These are phyloP conservation scores for Cygnus atratus DNA, from an alignment of 2,113 vertebrate species.

Conservation along the genomic window DNA sequence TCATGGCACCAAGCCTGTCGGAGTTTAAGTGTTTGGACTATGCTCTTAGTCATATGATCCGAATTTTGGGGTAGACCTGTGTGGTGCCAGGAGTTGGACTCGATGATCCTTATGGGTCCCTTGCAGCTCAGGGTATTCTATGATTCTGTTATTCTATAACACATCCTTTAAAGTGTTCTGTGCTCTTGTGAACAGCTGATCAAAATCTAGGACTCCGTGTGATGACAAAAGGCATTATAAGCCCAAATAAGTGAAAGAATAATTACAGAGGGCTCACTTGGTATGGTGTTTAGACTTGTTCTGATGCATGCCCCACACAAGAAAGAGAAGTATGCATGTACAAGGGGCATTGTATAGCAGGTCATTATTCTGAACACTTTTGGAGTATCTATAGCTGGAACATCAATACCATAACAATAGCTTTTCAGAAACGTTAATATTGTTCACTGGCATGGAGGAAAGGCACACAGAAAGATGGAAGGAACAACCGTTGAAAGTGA, in stretches of 20 bases:
- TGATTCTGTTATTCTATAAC: no score
- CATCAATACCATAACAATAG: neutral
- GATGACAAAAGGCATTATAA: neutral
- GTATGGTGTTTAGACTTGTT: neutral
- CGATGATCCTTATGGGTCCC: no score
- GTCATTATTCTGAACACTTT: neutral
- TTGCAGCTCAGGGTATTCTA: no score
- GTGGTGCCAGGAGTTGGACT: no score
- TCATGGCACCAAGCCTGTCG: no score
- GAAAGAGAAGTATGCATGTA: neutral
- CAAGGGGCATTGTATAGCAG: neutral
- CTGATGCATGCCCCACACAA: neutral
- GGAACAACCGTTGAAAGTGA: neutral
- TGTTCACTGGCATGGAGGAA: rapidly evolving
- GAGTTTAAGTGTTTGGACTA: no score
- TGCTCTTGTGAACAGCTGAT: neutral
- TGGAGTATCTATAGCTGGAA: neutral
- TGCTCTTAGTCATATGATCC: no score
- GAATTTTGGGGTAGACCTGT: no score
- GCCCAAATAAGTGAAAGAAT: neutral
- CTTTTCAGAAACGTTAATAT: neutral
- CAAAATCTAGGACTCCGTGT: neutral
- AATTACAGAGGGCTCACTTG: neutral
- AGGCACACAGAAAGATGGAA: neutral
- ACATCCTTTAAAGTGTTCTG: neutral